A percentile compares a stretch with the other conserved stretches of the same genome.
phyloP scores from a whole-genome alignment of 1,140 invertebrate species.

The Pomacea maculata region DNA sequence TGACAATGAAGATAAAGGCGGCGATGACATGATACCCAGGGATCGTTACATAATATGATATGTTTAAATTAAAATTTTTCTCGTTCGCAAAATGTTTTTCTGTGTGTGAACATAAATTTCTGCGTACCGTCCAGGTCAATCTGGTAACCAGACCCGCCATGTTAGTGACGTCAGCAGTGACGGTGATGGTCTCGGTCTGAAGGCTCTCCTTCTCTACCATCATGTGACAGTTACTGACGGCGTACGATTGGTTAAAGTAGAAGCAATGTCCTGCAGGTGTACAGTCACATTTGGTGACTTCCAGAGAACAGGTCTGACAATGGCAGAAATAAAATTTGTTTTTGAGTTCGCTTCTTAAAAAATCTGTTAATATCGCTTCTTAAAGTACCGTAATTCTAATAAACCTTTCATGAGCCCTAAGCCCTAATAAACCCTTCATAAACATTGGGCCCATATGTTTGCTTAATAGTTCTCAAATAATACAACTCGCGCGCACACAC shows the following conservation, averaged over 20 bases:
- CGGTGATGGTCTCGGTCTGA: not conserved
- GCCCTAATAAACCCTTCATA: not conserved
- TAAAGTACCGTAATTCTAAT: too few relatives aligned
- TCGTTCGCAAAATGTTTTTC: not conserved
- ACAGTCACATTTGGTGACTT: not conserved
- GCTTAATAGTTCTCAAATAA: not conserved
- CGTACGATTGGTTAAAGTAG: not conserved
- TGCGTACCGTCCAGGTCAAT: not conserved
- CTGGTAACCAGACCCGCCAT: constrained; percentile 8
- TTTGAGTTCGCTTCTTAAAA: not conserved
- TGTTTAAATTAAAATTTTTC: not conserved
- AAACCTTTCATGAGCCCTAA: too few relatives aligned
- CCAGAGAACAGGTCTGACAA: not conserved
- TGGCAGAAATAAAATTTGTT: not conserved
- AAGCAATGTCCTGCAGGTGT: not conserved
- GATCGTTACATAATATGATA: not conserved
- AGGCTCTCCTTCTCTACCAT: constrained; percentile 25
- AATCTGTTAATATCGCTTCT: not conserved
- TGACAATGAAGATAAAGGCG: not conserved
- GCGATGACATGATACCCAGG: not conserved
- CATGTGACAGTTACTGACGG: constrained; percentile 23
- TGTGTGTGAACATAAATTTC: not conserved
- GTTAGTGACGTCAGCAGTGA: constrained; percentile 13
- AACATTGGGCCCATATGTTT: not conserved
- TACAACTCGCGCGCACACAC: too few relatives aligned